Evolutionary conservation across 2,113 vertebrate species (phyloP).

Genomic region (Oenanthe melanoleuca): DNA sequence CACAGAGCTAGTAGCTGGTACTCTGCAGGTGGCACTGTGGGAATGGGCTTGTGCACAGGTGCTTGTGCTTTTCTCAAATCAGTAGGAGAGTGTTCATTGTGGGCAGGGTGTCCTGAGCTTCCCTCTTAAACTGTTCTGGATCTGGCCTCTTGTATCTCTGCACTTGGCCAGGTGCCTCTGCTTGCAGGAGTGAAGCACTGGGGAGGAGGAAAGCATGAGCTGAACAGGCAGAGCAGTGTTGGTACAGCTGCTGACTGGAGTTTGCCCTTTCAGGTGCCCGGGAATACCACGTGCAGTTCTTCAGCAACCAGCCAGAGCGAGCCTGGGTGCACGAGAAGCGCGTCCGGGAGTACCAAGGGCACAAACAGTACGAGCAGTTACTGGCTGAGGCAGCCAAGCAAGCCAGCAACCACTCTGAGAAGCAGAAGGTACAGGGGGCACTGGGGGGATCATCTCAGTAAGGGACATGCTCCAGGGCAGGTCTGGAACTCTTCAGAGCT

Average conservation of each 20-base stretch:
- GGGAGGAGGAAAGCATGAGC: background rate
- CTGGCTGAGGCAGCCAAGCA: slow-evolving; percentile 91
- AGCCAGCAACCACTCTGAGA: slow-evolving; percentile 92
- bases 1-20: accelerated
- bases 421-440: slow-evolving; percentile 84
- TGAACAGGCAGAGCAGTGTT: background rate
- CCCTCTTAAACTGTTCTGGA: background rate
- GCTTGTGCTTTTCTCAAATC: background rate
- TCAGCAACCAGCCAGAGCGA: slow-evolving; percentile 94
- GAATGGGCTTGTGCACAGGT: background rate
- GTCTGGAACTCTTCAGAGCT: background rate
- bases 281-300: slow-evolving; percentile 98
- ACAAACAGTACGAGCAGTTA: slow-evolving; percentile 92
- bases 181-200: background rate
- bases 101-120: background rate
- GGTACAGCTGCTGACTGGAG: background rate
- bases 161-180: background rate
- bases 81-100: accelerated
- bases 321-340: slow-evolving; percentile 98
- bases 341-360: slow-evolving; percentile 89
- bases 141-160: background rate
- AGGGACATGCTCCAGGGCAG: background rate
- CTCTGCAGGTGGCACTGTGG: background rate
- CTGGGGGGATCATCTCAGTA: background rate
- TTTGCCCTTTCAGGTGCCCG: slow-evolving; percentile 79